Conservation (phyloP, 2,113 vertebrate species). For the Cinclus mexicanus region DNA sequence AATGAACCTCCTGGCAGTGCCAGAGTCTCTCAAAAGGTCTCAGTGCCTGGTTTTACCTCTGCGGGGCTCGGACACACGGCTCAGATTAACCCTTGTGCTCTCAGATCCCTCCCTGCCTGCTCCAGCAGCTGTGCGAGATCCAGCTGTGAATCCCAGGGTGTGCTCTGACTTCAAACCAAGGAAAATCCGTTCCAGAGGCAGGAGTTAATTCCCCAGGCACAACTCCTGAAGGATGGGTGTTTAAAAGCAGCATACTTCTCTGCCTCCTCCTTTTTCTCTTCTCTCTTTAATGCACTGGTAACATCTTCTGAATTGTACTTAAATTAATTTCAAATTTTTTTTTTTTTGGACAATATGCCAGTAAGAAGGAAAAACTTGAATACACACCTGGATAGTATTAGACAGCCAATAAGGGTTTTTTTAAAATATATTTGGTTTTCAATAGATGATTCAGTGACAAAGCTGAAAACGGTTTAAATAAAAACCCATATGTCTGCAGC, state of each 20-base stretch:
- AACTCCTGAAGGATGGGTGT: background rate
- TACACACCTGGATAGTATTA: background rate
- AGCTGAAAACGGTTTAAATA: background rate
- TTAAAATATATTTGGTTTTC: background rate
- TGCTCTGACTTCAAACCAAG: background rate
- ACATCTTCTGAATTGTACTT: background rate
- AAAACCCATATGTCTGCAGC: conserved; percentile 10
- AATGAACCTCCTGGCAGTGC: background rate
- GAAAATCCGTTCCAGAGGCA: background rate
- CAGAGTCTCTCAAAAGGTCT: conserved; percentile 5
- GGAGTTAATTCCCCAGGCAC: background rate
- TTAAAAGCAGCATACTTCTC: background rate
- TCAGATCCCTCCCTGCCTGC: background rate
- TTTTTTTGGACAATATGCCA: background rate
- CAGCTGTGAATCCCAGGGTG: background rate
- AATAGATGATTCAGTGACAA: background rate
- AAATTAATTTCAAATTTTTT: background rate
- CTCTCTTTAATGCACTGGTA: background rate
- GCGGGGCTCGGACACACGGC: background rate
- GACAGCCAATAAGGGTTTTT: background rate
- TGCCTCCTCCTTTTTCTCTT: background rate
- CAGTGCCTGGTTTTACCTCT: background rate
- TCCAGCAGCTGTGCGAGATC: background rate
- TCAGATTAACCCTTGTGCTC: background rate
- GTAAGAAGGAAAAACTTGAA: background rate